A percentile compares a stretch with the other conserved stretches of the same genome.
These are phyloP conservation scores for Columba livia DNA, from an alignment of 2,113 vertebrate genomes.

Conservation along the genomic window DNA sequence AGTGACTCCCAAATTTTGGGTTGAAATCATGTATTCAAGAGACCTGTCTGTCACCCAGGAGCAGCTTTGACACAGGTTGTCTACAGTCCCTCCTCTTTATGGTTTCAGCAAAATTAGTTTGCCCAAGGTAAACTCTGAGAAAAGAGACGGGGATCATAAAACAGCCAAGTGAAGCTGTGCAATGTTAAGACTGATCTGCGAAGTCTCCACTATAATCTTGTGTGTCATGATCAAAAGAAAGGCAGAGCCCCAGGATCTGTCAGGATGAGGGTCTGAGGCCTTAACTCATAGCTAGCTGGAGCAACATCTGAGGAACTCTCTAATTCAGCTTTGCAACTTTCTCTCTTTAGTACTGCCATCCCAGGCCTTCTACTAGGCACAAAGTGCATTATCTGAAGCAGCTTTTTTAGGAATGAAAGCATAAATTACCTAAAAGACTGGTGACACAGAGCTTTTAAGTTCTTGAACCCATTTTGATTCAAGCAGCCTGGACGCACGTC, in stretches of 20 bases:
- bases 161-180: neutral
- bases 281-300: neutral
- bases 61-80: neutral
- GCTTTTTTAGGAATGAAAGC: conserved; percentile 24
- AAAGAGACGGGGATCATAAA: neutral
- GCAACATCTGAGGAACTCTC: neutral
- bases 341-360: neutral
- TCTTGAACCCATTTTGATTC: conserved; percentile 27
- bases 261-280: neutral
- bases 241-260: neutral
- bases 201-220: neutral
- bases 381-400: neutral
- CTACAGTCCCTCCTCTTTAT: neutral
- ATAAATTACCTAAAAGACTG: conserved; percentile 12
- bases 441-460: neutral
- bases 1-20: neutral
- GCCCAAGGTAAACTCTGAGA: neutral
- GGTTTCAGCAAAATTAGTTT: neutral
- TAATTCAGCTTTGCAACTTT: neutral
- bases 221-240: neutral
- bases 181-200: neutral
- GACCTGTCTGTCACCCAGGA: neutral
- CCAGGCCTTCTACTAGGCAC: neutral
- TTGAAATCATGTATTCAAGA: neutral
- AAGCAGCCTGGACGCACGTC: neutral